phyloP scores from a whole-genome alignment of 2,797 vertebrate species.

The Eulemur mongoz region DNA sequence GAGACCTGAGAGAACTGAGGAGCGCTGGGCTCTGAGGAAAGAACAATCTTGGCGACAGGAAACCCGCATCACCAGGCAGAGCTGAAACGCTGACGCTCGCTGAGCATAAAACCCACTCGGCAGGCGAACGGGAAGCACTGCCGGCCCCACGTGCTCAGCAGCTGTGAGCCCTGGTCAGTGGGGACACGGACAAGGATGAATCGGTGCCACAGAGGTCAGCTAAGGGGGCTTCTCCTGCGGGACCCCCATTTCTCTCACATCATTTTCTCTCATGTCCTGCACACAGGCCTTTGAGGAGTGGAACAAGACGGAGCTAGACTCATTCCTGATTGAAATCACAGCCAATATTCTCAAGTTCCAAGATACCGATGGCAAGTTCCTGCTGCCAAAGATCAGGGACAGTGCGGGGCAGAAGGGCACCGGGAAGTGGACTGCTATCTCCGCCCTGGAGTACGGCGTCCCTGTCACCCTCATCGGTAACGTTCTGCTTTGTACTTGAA shows the following conservation, averaged over 20 bases:
- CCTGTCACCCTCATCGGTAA: constrained; percentile 98
- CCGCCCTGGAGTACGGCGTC: constrained; percentile 95
- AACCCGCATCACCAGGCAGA: neutral
- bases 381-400: constrained; percentile 96
- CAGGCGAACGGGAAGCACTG: neutral
- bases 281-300: constrained; percentile 92
- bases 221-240: accelerated
- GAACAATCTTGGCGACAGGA: neutral
- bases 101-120: neutral
- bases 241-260: accelerated
- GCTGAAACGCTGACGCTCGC: accelerated
- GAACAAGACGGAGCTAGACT: constrained; percentile 98
- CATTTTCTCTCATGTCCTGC: neutral
- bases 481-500: accelerated
- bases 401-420: constrained; percentile 99
- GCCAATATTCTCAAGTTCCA: constrained; percentile 94
- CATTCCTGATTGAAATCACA: constrained; percentile 98
- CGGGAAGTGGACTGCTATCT: constrained; percentile 98
- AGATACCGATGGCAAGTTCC: constrained; percentile 89
- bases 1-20: neutral
- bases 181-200: accelerated
- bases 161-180: accelerated
- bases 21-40: neutral
- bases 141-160: accelerated
- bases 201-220: accelerated